These are phyloP conservation scores for Lymantria dispar DNA, from an alignment of 2,888 invertebrate species.

Conservation along the genomic window DNA sequence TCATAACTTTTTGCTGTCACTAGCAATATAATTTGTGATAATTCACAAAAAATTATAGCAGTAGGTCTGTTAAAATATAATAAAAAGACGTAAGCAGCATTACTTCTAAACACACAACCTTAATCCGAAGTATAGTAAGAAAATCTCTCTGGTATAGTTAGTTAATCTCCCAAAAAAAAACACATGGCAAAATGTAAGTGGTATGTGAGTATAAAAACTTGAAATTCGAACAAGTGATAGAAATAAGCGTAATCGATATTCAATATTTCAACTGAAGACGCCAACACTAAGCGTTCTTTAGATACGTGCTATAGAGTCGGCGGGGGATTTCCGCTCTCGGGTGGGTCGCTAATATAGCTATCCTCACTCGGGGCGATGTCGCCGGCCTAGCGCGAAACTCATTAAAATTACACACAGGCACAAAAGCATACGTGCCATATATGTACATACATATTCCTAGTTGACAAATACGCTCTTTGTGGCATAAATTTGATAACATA, in stretches of 20 bases:
- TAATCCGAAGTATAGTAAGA: too few relatives aligned
- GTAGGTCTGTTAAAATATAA: too few relatives aligned
- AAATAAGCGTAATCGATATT: conserved; percentile 19
- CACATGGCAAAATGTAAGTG: too few relatives aligned
- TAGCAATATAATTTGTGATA: too few relatives aligned
- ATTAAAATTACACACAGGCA: conserved; percentile 75
- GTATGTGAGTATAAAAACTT: too few relatives aligned
- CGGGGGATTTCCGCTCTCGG: conserved; percentile 60
- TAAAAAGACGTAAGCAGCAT: too few relatives aligned
- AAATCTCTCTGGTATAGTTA: too few relatives aligned
- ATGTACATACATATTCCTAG: conserved; percentile 11
- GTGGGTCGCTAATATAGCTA: conserved; percentile 62
- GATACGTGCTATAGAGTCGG: conserved; percentile 47
- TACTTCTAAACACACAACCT: too few relatives aligned
- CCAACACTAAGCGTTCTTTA: conserved; percentile 51
- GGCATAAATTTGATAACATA: conserved; percentile 35
- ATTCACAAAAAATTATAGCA: too few relatives aligned
- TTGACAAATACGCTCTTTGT: conserved; percentile 20
- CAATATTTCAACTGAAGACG: neutral
- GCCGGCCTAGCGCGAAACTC: conserved; percentile 70
- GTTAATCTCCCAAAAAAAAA: too few relatives aligned
- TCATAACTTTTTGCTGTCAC: too few relatives aligned
- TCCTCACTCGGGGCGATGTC: conserved; percentile 62
- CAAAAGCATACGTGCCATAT: conserved; percentile 44
- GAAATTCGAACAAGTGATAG: too few relatives aligned